These are phyloP conservation scores for Conus betulinus DNA, from an alignment of 1,140 invertebrate genomes.

Conservation along the genomic window DNA sequence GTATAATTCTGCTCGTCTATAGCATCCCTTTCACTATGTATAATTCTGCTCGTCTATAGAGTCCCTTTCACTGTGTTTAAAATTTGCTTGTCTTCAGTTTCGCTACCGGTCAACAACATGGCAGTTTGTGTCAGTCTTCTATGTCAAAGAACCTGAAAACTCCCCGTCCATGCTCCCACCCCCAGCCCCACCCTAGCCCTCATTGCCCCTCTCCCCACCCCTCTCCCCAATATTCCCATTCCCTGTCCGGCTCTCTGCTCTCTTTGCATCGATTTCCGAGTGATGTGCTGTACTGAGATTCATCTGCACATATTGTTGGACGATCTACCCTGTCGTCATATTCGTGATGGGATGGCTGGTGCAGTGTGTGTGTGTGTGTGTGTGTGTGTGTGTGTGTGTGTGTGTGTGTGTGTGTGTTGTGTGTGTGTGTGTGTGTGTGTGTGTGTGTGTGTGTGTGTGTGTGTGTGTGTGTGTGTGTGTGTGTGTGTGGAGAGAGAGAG, in stretches of 20 bases:
- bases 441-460: background rate
- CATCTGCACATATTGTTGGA: background rate
- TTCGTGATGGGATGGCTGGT: background rate
- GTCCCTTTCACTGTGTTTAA: too few relatives aligned
- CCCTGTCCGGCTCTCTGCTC: background rate
- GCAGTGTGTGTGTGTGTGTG: background rate
- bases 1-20: too few relatives aligned
- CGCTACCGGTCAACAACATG: too few relatives aligned
- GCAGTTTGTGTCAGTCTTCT: too few relatives aligned
- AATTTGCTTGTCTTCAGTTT: too few relatives aligned
- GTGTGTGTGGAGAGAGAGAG: background rate
- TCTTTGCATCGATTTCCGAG: background rate
- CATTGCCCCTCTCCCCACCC: too few relatives aligned
- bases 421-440: background rate
- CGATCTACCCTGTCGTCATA: background rate
- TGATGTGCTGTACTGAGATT: too few relatives aligned
- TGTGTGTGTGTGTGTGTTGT: background rate
- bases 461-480: conserved; percentile 16
- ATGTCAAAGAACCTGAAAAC: too few relatives aligned
- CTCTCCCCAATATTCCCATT: background rate
- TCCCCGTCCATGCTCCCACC: too few relatives aligned
- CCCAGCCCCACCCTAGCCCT: too few relatives aligned
- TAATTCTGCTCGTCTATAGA: too few relatives aligned
- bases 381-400: background rate
- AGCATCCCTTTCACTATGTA: too few relatives aligned